These are phyloP conservation scores for Acanthopleura granulata DNA, from an alignment of 2,888 invertebrate species.

Conservation along the genomic window DNA sequence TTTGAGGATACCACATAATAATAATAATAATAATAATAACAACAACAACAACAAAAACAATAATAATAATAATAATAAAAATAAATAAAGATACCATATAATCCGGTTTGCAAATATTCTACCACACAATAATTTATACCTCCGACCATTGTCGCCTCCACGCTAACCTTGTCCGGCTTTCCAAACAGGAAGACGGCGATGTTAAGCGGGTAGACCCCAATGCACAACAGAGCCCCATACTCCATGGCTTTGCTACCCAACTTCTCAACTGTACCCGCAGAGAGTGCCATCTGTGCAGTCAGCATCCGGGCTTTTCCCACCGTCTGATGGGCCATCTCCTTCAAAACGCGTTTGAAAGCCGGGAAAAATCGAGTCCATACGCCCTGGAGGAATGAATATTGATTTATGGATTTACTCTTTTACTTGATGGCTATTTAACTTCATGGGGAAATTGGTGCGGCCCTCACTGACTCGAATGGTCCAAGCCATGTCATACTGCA, in stretches of 20 bases:
- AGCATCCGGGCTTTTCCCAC: constrained; percentile 76
- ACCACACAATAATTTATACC: constrained; percentile 72
- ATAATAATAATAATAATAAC: no score
- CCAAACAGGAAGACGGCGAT: constrained; percentile 73
- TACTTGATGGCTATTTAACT: no score
- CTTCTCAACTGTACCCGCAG: constrained; percentile 74
- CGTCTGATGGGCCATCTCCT: constrained; percentile 82
- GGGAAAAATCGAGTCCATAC: constrained; percentile 92
- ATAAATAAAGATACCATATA: no score
- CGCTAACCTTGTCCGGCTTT: constrained; percentile 78
- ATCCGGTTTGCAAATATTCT: no score
- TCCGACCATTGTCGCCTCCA: constrained; percentile 79
- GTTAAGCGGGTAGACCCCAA: constrained; percentile 60
- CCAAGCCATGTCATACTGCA: no score
- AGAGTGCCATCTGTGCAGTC: constrained; percentile 77
- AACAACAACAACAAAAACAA: no score
- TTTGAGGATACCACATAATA: no score
- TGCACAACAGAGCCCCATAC: constrained; percentile 73
- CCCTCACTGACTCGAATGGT: no score
- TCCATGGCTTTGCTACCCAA: constrained; percentile 80
- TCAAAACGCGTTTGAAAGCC: constrained; percentile 78
- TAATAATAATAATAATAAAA: no score
- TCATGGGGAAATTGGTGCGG: no score
- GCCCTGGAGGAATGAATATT: constrained; percentile 71
- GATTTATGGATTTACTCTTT: no score